Conservation (phyloP, 1,140 invertebrate species). For the Micrasema longulum region DNA sequence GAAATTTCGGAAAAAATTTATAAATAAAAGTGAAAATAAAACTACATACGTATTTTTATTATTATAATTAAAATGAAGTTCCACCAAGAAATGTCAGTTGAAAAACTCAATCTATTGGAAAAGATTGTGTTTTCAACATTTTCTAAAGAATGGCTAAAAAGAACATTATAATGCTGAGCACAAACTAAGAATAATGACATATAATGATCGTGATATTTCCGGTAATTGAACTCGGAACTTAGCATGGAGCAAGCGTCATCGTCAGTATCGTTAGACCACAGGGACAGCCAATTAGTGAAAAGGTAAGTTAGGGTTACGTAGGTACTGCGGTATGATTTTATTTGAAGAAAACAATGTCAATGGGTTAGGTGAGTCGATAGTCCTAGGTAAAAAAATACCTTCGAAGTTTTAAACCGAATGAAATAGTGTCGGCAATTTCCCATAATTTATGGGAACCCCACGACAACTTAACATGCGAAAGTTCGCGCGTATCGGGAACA, state of each 20-base stretch:
- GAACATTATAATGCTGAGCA: not conserved
- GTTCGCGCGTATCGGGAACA: conserved; percentile 32
- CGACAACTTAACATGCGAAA: conserved; percentile 24
- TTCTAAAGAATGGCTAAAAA: not conserved
- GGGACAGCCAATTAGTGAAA: too few relatives aligned
- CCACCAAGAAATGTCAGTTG: too few relatives aligned
- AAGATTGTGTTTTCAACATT: not conserved
- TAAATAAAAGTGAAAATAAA: too few relatives aligned
- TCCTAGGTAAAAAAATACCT: not conserved
- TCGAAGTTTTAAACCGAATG: not conserved
- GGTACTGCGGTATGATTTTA: not conserved
- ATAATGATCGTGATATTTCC: too few relatives aligned
- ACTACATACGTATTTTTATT: too few relatives aligned
- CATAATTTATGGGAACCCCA: conserved; percentile 30
- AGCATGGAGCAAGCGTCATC: too few relatives aligned
- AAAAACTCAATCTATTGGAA: too few relatives aligned
- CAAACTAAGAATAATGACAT: too few relatives aligned
- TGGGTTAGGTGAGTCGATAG: not conserved
- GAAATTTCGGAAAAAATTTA: too few relatives aligned
- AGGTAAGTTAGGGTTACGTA: not conserved
- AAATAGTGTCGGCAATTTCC: conserved; percentile 32
- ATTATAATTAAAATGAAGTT: too few relatives aligned
- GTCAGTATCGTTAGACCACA: too few relatives aligned
- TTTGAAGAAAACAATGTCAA: not conserved
- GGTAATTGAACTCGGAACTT: too few relatives aligned